Base-by-base conservation (phyloP, 2,113 vertebrate species). In the Spilogale gracilis region DNA sequence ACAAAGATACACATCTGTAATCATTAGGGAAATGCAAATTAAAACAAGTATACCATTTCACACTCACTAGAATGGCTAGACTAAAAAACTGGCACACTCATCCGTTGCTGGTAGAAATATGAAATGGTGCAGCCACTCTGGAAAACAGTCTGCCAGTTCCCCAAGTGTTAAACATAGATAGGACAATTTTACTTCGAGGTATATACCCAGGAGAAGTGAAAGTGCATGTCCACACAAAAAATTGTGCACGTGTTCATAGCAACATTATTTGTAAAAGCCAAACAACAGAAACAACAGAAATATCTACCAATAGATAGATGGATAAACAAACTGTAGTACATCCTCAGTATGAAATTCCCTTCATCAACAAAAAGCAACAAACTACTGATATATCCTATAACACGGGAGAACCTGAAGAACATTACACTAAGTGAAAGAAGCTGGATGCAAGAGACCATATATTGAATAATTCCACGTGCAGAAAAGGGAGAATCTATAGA, bases 401-500 rank as follows among this genome's bases (percentile, higher is more conserved):
- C 6, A 81, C 12, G 50, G 21, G 27, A 4, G 13, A 74, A 69
- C 27, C n/a, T 91, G 32, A 78, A 79, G 86, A 87, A 27, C 9
- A 61, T 54, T 83, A 25, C 27, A 5, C 1, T 87, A 76, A 69
- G 58, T 81, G 11, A 80, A 83, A 83, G n/a, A 81, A 54, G 5
- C 10, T 67, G n/a, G 0, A 50, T 93, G 20, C 10, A 91, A 93
- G 16, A 80, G 13, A 91, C 23, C 21, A 21, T 80, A 32, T 30
- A 43, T 32, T 93, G 67, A 94, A 78, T 96, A 79, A 90, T 81
- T 94, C 16, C 3, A 94, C 43, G 38, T 38, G 7, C 21, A 67
- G 81, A 78, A 86, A 81, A 90, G n/a, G 18, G 17, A 81, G 71
- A 86, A 27, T 69, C 43, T 65, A 43, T 27, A 82, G 30, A 86